Evolutionary conservation across 2,113 vertebrate genomes (phyloP).

Genomic region (Ailuropoda melanoleuca): DNA sequence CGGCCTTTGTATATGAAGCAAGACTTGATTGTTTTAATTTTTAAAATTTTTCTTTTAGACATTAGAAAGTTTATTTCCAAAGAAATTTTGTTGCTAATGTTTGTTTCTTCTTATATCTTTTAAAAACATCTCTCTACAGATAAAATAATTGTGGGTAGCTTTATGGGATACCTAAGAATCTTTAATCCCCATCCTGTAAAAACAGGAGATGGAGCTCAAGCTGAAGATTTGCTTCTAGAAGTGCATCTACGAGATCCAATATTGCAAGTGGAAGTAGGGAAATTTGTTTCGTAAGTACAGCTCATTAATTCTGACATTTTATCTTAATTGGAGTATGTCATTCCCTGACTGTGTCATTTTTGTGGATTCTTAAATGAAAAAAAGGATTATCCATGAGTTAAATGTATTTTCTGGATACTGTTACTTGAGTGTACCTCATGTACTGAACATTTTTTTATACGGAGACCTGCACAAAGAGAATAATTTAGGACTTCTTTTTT

Average conservation of each 20-base stretch:
- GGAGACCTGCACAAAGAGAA: neutral
- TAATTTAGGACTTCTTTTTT: neutral
- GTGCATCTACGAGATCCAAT: conserved; percentile 92
- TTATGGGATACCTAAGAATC: conserved; percentile 93
- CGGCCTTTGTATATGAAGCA: neutral
- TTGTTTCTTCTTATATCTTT: conserved; percentile 3
- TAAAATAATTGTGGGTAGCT: conserved; percentile 97
- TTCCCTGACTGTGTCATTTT: neutral
- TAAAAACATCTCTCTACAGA: conserved; percentile 83
- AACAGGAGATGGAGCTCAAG: conserved; percentile 83
- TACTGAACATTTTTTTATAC: neutral
- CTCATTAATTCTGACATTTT: neutral
- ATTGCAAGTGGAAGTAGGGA: conserved; percentile 96
- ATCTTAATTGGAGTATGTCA: neutral
- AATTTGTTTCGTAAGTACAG: conserved; percentile 98
- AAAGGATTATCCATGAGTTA: neutral
- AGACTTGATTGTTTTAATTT: conserved; percentile 16
- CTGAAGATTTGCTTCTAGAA: conserved; percentile 93
- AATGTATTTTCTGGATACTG: neutral
- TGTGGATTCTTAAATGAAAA: neutral
- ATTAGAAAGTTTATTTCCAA: neutral
- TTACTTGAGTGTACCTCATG: neutral
- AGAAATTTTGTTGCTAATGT: neutral
- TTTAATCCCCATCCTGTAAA: conserved; percentile 90
- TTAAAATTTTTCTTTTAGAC: neutral